Conservation (phyloP, 2,113 vertebrate genomes). For the Daboia siamensis region DNA sequence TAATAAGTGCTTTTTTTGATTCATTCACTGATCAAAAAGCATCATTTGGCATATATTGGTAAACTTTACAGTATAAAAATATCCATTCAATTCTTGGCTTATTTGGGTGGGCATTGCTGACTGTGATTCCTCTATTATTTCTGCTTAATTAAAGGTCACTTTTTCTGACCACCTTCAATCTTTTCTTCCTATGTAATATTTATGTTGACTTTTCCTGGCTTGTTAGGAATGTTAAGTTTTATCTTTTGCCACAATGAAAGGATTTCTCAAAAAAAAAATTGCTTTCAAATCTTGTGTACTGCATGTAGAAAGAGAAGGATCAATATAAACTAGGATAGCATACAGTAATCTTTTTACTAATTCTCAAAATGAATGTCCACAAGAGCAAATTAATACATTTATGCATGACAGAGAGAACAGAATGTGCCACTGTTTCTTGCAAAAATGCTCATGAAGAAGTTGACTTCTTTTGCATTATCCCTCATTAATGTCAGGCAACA, state of each 20-base stretch:
- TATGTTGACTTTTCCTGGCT: background rate
- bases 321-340: background rate
- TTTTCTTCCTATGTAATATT: background rate
- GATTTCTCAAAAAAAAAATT: background rate
- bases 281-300: background rate
- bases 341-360: background rate
- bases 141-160: background rate
- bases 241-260: background rate
- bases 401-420: background rate
- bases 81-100: background rate
- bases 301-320: background rate
- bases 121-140: background rate
- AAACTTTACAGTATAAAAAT: background rate
- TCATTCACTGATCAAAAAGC: background rate
- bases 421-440: background rate
- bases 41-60: background rate
- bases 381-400: background rate
- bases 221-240: background rate
- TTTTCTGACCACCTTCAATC: background rate
- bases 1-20: background rate
- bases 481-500: background rate
- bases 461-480: background rate
- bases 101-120: background rate
- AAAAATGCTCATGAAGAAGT: background rate
- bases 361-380: background rate